These are phyloP conservation scores for Pinctada fucata DNA, from an alignment of 2,888 invertebrate species.

Conservation along the genomic window DNA sequence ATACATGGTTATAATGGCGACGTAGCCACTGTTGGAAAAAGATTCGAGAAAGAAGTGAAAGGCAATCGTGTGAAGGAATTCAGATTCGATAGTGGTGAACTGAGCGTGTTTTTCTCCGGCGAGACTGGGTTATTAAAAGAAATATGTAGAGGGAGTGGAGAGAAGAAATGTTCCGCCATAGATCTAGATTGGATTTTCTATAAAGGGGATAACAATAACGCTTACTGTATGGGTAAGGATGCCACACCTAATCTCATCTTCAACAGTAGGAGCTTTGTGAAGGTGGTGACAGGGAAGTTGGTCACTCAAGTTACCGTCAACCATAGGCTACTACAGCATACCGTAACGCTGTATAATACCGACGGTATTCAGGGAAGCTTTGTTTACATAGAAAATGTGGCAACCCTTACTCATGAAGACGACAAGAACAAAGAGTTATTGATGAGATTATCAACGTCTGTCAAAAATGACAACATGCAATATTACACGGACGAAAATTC, in stretches of 20 bases:
- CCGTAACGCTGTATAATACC: slow-evolving; percentile 26
- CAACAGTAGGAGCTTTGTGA: neutral
- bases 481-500: slow-evolving; percentile 39
- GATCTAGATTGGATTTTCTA: slow-evolving; percentile 29
- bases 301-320: slow-evolving; percentile 28
- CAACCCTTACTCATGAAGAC: slow-evolving; percentile 13
- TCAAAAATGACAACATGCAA: slow-evolving; percentile 26
- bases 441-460: slow-evolving; percentile 27
- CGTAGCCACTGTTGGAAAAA: neutral
- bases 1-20: slow-evolving; percentile 9
- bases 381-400: slow-evolving; percentile 35
- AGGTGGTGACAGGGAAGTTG: slow-evolving; percentile 21
- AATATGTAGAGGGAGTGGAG: slow-evolving; percentile 20
- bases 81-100: slow-evolving; percentile 16
- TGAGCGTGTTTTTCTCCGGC: slow-evolving; percentile 22
- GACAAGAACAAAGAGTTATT: slow-evolving; percentile 35
- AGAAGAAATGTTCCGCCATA: slow-evolving; percentile 8
- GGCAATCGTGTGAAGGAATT: neutral
- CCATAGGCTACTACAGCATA: slow-evolving; percentile 31
- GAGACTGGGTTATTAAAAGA: slow-evolving; percentile 22
- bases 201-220: slow-evolving; percentile 32
- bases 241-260: slow-evolving; percentile 6
- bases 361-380: slow-evolving; percentile 24
- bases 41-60: neutral
- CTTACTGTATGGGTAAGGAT: slow-evolving; percentile 36